A percentile compares a stretch with the other conserved stretches of the same genome.
phyloP scores from a whole-genome alignment of 2,888 invertebrate genomes.

The Hartigia nigra region DNA sequence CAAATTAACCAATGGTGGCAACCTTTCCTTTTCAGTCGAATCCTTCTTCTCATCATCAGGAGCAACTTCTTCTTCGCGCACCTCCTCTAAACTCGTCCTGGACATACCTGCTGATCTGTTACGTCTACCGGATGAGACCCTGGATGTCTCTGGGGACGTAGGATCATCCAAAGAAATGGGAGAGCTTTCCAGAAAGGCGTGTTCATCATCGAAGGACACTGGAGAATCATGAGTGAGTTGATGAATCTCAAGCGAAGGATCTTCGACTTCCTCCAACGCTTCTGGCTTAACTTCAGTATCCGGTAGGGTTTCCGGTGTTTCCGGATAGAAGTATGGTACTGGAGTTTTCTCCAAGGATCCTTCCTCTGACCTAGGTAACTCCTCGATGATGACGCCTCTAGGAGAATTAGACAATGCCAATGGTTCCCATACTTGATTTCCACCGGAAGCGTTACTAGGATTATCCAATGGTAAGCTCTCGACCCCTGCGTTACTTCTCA shows the following conservation, averaged over 20 bases:
- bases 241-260: background rate
- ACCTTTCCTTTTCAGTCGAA: background rate
- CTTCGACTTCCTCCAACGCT: background rate
- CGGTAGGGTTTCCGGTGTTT: background rate
- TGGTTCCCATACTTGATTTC: slow-evolving; percentile 36
- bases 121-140: background rate
- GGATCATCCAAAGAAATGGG: slow-evolving; percentile 10
- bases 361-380: slow-evolving; percentile 43
- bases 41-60: slow-evolving; percentile 7
- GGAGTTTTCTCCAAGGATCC: background rate
- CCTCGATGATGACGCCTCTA: slow-evolving; percentile 54
- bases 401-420: slow-evolving; percentile 37
- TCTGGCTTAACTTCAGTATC: background rate
- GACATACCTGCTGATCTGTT: background rate
- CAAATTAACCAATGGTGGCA: background rate
- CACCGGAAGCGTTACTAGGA: slow-evolving; percentile 19
- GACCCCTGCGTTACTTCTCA: slow-evolving; percentile 9
- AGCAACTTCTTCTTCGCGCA: background rate
- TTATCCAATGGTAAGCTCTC: slow-evolving; percentile 16
- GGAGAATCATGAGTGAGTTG: background rate
- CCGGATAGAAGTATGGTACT: slow-evolving; percentile 2
- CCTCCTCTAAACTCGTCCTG: background rate
- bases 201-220: slow-evolving; percentile 5
- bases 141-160: background rate
- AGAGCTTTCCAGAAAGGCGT: slow-evolving; percentile 5